phyloP scores from a whole-genome alignment of 2,888 invertebrate genomes.

The Epistrophe grossulariae region DNA sequence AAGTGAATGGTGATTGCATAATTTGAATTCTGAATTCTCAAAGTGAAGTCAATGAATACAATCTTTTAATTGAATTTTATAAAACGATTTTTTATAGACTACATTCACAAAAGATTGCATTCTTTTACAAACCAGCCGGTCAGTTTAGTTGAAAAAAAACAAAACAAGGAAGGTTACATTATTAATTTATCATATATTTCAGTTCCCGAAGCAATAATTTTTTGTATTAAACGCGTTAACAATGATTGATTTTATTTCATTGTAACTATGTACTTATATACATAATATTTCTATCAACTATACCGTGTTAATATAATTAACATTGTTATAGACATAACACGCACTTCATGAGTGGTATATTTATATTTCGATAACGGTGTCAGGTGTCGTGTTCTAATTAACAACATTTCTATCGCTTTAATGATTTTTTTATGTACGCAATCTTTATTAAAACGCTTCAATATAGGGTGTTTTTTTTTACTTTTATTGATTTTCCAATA shows the following conservation, averaged over 20 bases:
- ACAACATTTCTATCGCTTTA: constrained; percentile 29
- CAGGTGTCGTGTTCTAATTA: constrained; percentile 36
- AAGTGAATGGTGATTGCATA: too few species aligned
- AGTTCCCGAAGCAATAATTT: background rate
- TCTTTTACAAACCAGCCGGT: too few species aligned
- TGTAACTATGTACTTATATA: background rate
- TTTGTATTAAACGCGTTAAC: background rate
- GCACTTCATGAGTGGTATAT: background rate
- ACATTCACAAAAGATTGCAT: too few species aligned
- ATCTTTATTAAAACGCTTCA: background rate
- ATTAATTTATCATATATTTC: background rate
- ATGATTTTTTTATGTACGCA: constrained; percentile 31
- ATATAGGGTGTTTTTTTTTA: background rate
- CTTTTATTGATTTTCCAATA: too few species aligned
- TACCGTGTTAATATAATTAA: constrained; percentile 26
- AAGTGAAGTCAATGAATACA: too few species aligned
- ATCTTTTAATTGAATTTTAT: too few species aligned
- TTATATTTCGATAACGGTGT: constrained; percentile 27
- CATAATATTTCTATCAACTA: background rate
- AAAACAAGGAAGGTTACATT: too few species aligned
- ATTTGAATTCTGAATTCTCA: too few species aligned
- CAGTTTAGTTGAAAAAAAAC: too few species aligned
- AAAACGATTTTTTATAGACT: too few species aligned
- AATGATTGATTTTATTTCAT: constrained; percentile 12
- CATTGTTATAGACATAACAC: constrained; percentile 14